These are phyloP conservation scores for Trichomycterus rosablanca DNA, from an alignment of 2,113 vertebrate species.

Conservation along the genomic window DNA sequence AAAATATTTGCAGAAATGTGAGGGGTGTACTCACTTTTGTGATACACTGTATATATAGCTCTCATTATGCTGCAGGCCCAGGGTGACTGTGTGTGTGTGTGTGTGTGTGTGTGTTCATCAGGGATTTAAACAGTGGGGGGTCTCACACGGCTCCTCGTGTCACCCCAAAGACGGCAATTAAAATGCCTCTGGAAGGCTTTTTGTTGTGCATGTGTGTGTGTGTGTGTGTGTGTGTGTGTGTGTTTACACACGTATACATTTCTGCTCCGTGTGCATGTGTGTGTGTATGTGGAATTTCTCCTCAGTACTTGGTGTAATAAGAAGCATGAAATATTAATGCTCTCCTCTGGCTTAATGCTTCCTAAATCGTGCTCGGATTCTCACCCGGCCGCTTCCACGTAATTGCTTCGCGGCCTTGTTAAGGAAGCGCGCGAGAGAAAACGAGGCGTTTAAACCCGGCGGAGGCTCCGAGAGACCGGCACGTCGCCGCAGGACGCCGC, in stretches of 20 bases:
- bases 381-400: conserved; percentile 48
- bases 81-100: conserved; percentile 28
- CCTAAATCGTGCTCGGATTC: conserved; percentile 67
- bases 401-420: conserved; percentile 58
- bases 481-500: too few species aligned
- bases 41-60: conserved; percentile 62
- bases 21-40: too few species aligned
- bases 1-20: too few species aligned
- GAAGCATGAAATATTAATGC: conserved; percentile 65
- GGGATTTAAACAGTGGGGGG: conserved; percentile 41
- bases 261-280: conserved; percentile 34
- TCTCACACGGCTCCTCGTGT: conserved; percentile 46
- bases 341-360: conserved; percentile 61
- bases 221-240: conserved; percentile 36
- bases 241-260: conserved; percentile 38
- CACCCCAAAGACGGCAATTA: conserved; percentile 61
- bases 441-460: too few species aligned
- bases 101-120: conserved; percentile 14
- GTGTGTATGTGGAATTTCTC: conserved; percentile 53
- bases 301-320: conserved; percentile 61
- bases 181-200: conserved; percentile 46
- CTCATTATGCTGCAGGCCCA: conserved; percentile 63
- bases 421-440: conserved; percentile 32
- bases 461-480: too few species aligned
- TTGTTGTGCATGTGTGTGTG: conserved; percentile 22